Conservation (phyloP, 1,140 invertebrate genomes). For the Drosophila melanogaster region Release_6_plus_ISO1_MT NT_033779.5:13726001-13726500, state of each 20-base stretch:
- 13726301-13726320: background rate
- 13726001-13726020: slow-evolving; percentile 76
- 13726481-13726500: slow-evolving; percentile 20
- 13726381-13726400: no score
- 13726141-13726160: slow-evolving; percentile 83
- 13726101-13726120: slow-evolving; percentile 46
- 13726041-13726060: slow-evolving; percentile 17
- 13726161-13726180: slow-evolving; percentile 81
- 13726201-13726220: slow-evolving; percentile 74
- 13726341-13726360: background rate
- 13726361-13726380: no score
- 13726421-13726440: background rate
- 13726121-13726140: slow-evolving; percentile 66
- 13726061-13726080: slow-evolving; percentile 74
- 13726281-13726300: slow-evolving; percentile 38
- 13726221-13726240: slow-evolving; percentile 50
- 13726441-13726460: no score
- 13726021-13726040: background rate
- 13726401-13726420: no score
- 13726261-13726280: slow-evolving; percentile 51
- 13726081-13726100: slow-evolving; percentile 81
- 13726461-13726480: slow-evolving; percentile 2
- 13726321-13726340: background rate
- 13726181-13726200: slow-evolving; percentile 78
- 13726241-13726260: background rate